phyloP scores from a whole-genome alignment of 1,140 invertebrate species.

The Drosophila nebulosa region DNA sequence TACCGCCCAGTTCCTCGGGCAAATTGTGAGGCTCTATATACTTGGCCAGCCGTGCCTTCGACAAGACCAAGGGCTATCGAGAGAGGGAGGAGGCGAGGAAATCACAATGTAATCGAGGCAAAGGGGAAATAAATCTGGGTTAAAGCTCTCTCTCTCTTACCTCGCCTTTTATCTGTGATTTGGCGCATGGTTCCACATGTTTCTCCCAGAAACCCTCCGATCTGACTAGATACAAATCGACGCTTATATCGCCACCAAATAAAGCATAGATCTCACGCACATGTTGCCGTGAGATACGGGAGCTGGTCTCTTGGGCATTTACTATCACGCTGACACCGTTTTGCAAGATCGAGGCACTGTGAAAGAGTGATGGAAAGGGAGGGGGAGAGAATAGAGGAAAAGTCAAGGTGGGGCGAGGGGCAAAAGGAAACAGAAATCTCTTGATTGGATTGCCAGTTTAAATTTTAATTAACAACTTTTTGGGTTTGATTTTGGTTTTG shows the following conservation, averaged over 20 bases:
- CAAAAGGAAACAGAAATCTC: background rate
- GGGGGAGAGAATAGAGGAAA: background rate
- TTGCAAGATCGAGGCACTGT: slow-evolving; percentile 63
- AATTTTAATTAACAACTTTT: slow-evolving; percentile 35
- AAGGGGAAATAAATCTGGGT: background rate
- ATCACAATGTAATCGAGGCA: background rate
- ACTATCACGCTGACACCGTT: slow-evolving; percentile 85
- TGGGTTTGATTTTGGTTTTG: background rate
- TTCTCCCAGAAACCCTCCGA: slow-evolving; percentile 89
- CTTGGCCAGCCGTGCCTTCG: slow-evolving; percentile 85
- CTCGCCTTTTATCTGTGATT: slow-evolving; percentile 85
- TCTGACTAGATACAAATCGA: slow-evolving; percentile 84
- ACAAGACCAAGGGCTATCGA: slow-evolving; percentile 85
- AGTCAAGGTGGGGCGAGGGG: background rate
- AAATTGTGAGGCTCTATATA: slow-evolving; percentile 88
- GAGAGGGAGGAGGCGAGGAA: background rate
- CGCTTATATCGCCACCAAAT: slow-evolving; percentile 82
- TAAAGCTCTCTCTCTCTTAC: slow-evolving; percentile 75
- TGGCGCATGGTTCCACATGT: slow-evolving; percentile 87
- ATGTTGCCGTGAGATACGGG: slow-evolving; percentile 84
- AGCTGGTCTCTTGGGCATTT: slow-evolving; percentile 85
- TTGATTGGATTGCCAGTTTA: slow-evolving; percentile 43
- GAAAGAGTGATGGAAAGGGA: background rate
- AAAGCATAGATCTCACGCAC: slow-evolving; percentile 83
- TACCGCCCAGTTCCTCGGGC: slow-evolving; percentile 90